phyloP scores from a whole-genome alignment of 2,888 invertebrate species.

The Polia nebulosa region DNA sequence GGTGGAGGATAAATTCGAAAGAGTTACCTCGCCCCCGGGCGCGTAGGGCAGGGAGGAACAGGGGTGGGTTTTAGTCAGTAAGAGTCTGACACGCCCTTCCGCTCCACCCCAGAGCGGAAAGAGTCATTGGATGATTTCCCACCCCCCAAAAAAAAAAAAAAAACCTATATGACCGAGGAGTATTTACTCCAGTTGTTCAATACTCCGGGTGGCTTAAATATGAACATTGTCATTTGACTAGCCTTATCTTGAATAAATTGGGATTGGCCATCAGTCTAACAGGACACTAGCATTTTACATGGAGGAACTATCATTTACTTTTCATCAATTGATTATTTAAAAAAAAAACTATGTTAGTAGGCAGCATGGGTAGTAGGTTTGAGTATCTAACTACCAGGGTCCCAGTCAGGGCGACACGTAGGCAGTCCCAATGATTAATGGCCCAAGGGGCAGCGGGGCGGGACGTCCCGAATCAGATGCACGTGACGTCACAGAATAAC shows the following conservation, averaged over 20 bases:
- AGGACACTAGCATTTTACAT: background rate
- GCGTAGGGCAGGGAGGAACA: too few species aligned
- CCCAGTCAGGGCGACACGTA: slow-evolving; percentile 80
- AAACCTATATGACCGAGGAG: background rate
- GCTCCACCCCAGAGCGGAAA: too few species aligned
- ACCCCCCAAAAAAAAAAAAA: too few species aligned
- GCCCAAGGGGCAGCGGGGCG: slow-evolving; percentile 74
- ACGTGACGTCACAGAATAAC: slow-evolving; percentile 86
- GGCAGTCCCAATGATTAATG: slow-evolving; percentile 84
- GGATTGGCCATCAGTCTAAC: background rate
- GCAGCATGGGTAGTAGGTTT: slow-evolving; percentile 46
- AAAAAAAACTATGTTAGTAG: slow-evolving; percentile 43
- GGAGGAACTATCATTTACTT: background rate
- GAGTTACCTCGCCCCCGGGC: too few species aligned
- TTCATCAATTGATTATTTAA: slow-evolving; percentile 29
- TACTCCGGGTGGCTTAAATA: slow-evolving; percentile 1
- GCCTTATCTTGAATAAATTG: background rate
- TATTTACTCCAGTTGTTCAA: background rate
- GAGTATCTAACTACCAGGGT: slow-evolving; percentile 53
- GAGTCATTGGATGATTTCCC: too few species aligned
- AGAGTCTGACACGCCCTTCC: too few species aligned
- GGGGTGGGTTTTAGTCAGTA: too few species aligned
- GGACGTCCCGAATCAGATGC: slow-evolving; percentile 83
- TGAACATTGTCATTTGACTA: slow-evolving; percentile 6
- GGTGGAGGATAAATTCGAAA: too few species aligned